These are phyloP conservation scores for Leptopilina boulardi DNA, from an alignment of 1,140 invertebrate species.

Conservation along the genomic window DNA sequence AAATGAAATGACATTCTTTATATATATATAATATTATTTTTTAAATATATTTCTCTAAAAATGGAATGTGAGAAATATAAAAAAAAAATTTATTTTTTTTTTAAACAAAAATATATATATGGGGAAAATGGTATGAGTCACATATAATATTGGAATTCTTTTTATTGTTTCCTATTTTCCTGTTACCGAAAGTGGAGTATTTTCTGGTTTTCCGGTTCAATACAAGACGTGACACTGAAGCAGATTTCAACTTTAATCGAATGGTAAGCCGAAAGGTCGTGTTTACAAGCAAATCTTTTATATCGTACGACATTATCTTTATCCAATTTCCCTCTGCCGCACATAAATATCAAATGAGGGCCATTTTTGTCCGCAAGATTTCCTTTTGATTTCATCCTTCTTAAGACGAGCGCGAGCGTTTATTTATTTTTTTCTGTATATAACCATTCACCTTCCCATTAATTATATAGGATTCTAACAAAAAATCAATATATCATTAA, in stretches of 20 bases:
- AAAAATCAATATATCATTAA: not conserved
- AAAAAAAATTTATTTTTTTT: conserved; percentile 13
- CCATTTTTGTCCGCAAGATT: not conserved
- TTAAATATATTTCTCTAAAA: not conserved
- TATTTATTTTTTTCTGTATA: too few relatives aligned
- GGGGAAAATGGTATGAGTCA: not conserved
- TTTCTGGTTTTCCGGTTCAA: conserved; percentile 22
- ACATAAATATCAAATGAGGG: not conserved
- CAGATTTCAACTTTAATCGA: conserved; percentile 24
- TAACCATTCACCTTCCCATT: not conserved
- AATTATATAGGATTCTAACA: not conserved
- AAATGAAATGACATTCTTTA: not conserved
- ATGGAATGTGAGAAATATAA: not conserved
- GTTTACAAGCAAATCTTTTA: conserved; percentile 10
- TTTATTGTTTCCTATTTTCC: conserved; percentile 25
- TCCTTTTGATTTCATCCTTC: too few relatives aligned
- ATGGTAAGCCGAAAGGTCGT: conserved; percentile 24
- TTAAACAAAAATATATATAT: not conserved
- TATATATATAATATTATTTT: not conserved
- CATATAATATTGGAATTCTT: not conserved
- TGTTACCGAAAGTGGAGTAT: conserved; percentile 7
- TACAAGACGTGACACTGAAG: conserved; percentile 25
- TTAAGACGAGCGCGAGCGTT: too few relatives aligned
- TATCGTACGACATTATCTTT: conserved; percentile 6
- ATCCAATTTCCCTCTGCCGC: not conserved